phyloP scores from a whole-genome alignment of 2,888 invertebrate species.

The Plebejus anna region DNA sequence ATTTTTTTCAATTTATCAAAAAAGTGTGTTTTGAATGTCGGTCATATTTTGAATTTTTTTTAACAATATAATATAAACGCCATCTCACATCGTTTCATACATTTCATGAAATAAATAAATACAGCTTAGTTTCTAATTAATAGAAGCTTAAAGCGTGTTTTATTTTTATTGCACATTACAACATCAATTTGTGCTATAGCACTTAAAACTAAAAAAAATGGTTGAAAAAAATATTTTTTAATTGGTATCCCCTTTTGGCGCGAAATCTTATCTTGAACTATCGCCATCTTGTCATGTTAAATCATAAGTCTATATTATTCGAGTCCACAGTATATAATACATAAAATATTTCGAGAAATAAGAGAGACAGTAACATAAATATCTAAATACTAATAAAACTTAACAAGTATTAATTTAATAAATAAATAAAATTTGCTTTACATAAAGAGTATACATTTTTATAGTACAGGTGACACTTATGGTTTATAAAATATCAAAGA shows the following conservation, averaged over 20 bases:
- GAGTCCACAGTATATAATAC: slow-evolving; percentile 1
- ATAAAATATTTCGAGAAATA: slow-evolving; percentile 1
- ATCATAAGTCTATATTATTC: not conserved
- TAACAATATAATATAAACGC: not conserved
- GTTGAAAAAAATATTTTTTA: slow-evolving; percentile 11
- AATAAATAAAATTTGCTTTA: slow-evolving; percentile 8
- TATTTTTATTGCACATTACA: slow-evolving; percentile 41
- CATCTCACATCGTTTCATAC: not conserved
- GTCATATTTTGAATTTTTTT: not conserved
- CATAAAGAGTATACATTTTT: not conserved
- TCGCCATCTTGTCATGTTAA: not conserved
- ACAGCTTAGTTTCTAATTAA: slow-evolving; percentile 35
- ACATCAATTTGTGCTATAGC: slow-evolving; percentile 40
- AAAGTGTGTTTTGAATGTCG: not conserved
- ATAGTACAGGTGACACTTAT: not conserved
- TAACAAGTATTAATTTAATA: slow-evolving; percentile 1
- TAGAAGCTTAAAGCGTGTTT: slow-evolving; percentile 42
- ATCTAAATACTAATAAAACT: slow-evolving; percentile 15
- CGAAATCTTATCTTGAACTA: not conserved
- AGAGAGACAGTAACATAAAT: slow-evolving; percentile 2
- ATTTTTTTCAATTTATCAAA: not conserved
- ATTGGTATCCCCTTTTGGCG: slow-evolving; percentile 16
- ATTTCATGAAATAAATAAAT: slow-evolving; percentile 30
- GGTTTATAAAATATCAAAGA: not conserved
- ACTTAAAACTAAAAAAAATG: slow-evolving; percentile 36